Evolutionary conservation across 2,888 invertebrate species (phyloP), one percentile per base, ranked within the genome.

Genomic region (Podabrus alpinus): DNA sequence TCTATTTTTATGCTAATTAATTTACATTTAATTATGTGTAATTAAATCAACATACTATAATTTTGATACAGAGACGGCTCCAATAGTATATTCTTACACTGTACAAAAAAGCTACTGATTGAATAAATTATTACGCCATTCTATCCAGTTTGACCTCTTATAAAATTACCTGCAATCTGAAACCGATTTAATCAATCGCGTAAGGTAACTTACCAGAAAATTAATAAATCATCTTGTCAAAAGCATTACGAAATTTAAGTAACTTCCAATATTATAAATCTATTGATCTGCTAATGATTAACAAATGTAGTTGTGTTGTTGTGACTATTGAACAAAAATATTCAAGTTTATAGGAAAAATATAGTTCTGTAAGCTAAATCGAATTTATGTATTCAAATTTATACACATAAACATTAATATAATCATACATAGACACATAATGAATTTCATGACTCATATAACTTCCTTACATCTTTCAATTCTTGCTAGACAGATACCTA

Each of bases 321-420:
- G 45, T n/a, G 45, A n/a, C 1, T n/a, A 45, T 45, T 45, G 5
- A 45, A 45, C n/a, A n/a, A 45, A 45, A 45, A 45, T 45, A 45
- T 45, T 45, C 45, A n/a, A n/a, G 45, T n/a, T 45, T 45, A n/a
- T n/a, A 45, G 9, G 7, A 45, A 45, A 45, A 45, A 45, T 45
- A 45, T 45, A 45, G 45, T 45, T 45, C n/a, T 45, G 45, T n/a
- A 7, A 45, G 45, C n/a, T 80, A 81, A 84, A 83, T 84, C 83
- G 82, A 45, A 83, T 83, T 84, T 84, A 83, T 84, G 76, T 83
- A 84, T 84, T 84, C 81, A 83, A 83, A 84, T 84, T 79, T 82
- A 84, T 83, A 82, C 83, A 81, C 82, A 83, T 83, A 83, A 83
- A 82, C 83, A 76, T 71, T 75, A 68, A 74, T 74, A 72, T 73